Percentiles rank a stretch among this genome's conserved stretches.
Evolutionary conservation across 2,888 invertebrate genomes (phyloP).

Genomic region (Rhorus exstirpatorius): DNA sequence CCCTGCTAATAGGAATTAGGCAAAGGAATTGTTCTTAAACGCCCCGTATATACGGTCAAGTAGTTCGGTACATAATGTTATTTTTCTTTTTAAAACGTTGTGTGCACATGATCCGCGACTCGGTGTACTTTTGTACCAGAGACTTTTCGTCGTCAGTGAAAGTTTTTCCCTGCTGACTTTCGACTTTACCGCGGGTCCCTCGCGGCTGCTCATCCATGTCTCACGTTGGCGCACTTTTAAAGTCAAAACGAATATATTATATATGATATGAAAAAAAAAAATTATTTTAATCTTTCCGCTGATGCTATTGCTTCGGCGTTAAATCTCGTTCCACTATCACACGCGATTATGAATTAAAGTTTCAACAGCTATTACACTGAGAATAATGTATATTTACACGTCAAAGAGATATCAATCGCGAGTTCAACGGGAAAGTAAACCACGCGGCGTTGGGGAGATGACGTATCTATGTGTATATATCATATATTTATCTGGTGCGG

Average conservation of each 20-base stretch:
- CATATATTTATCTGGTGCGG: slow-evolving; percentile 8
- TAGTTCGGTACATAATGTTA: neutral
- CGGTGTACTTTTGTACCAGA: slow-evolving; percentile 22
- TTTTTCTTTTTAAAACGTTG: slow-evolving; percentile 2
- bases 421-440: slow-evolving; percentile 45
- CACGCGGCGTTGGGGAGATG: slow-evolving; percentile 10
- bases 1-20: too few relatives aligned
- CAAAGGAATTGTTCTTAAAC: too few relatives aligned
- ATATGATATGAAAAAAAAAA: too few relatives aligned
- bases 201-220: slow-evolving; percentile 18
- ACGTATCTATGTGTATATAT: neutral
- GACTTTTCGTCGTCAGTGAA: slow-evolving; percentile 82
- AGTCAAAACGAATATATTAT: slow-evolving; percentile 16
- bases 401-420: too few relatives aligned
- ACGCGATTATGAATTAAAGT: too few relatives aligned
- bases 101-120: slow-evolving; percentile 2
- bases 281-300: too few relatives aligned
- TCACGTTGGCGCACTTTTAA: too few relatives aligned
- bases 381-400: too few relatives aligned
- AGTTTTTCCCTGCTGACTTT: slow-evolving; percentile 82
- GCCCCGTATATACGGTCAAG: too few relatives aligned
- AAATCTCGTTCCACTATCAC: too few relatives aligned
- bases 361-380: too few relatives aligned
- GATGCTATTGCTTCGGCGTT: too few relatives aligned
- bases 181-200: slow-evolving; percentile 77